These are phyloP conservation scores for Melanerpes aurifrons DNA, from an alignment of 2,113 vertebrate species.

Conservation along the genomic window DNA sequence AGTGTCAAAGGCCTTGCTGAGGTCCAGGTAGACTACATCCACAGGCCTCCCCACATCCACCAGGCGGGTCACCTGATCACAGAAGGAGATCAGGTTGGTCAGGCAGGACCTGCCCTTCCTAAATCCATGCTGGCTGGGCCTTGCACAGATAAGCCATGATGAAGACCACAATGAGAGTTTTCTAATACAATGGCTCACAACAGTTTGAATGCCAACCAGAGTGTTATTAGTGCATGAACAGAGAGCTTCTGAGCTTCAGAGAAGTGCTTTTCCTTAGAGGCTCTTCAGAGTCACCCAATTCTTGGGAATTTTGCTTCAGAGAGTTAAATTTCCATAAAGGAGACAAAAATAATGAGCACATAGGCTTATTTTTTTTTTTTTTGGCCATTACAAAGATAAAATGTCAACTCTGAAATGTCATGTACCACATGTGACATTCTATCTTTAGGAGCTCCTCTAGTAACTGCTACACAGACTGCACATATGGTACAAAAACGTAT, in stretches of 20 bases:
- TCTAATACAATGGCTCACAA: neutral
- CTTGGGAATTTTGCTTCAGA: neutral
- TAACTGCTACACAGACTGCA: neutral
- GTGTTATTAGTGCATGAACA: neutral
- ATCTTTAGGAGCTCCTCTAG: neutral
- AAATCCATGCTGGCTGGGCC: neutral
- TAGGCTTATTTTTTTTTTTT: fast-evolving
- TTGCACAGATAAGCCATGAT: neutral
- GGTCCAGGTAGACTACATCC: no score
- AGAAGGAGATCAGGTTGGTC: no score
- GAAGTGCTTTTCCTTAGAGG: neutral
- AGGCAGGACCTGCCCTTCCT: no score
- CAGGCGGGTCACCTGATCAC: no score
- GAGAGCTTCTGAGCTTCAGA: neutral
- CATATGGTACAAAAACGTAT: neutral
- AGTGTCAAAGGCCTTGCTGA: no score
- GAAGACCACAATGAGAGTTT: neutral
- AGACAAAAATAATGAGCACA: neutral
- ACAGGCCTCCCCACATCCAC: no score
- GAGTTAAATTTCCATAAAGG: neutral
- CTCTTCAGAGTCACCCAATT: neutral
- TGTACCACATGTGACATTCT: neutral
- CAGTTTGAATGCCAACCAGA: neutral
- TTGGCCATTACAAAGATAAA: neutral
- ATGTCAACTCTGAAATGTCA: neutral